Percentiles rank a stretch among this genome's conserved stretches.
Conservation (phyloP, 2,888 invertebrate species). For the Archips xylosteana region DNA sequence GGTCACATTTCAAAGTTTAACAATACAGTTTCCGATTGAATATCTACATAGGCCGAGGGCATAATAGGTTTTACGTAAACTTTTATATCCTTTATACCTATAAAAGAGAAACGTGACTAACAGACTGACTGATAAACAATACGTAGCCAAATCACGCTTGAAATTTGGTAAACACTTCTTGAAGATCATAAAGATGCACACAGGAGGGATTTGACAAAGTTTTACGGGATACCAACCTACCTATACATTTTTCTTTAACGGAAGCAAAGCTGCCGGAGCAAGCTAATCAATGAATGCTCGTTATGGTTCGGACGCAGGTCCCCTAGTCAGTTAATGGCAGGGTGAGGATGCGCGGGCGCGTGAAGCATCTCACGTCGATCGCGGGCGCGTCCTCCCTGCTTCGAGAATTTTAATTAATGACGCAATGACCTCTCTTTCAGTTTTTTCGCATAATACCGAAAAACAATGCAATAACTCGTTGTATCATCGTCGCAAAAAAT, state of each 20-base stretch:
- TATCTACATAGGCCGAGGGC: background rate
- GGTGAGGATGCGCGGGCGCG: background rate
- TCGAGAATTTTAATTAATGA: conserved; percentile 71
- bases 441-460: conserved; percentile 66
- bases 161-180: too few relatives aligned
- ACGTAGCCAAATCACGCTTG: too few relatives aligned
- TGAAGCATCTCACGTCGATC: conserved; percentile 9
- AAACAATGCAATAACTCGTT: conserved; percentile 68
- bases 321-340: background rate
- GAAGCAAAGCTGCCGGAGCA: too few relatives aligned
- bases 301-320: background rate
- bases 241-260: too few relatives aligned
- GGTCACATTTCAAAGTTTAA: background rate
- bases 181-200: too few relatives aligned
- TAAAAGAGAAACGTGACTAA: too few relatives aligned
- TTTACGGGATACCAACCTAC: too few relatives aligned
- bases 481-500: conserved; percentile 56
- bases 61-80: background rate
- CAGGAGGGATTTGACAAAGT: too few relatives aligned
- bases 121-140: too few relatives aligned
- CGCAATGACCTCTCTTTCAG: conserved; percentile 68
- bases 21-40: background rate
- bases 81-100: background rate
- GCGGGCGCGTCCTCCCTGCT: conserved; percentile 49
- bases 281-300: background rate